Percentiles rank a stretch among this genome's conserved stretches.
Evolutionary conservation across 2,113 vertebrate genomes (phyloP).

Genomic region (Apaloderma vittatum): DNA sequence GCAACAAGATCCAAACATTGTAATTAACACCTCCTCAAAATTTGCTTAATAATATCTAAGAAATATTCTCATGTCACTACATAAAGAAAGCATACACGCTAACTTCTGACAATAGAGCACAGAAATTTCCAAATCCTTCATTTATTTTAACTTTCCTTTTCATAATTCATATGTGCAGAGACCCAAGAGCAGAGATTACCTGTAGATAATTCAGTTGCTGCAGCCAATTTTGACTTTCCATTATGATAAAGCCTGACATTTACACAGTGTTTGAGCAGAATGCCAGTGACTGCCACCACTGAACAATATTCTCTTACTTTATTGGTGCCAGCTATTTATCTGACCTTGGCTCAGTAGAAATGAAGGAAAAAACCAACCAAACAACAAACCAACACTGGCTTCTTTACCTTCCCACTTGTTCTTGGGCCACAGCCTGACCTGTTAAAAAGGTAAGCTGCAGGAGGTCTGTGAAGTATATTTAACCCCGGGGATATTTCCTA

Average conservation of each 20-base stretch:
- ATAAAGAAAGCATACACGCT: not conserved
- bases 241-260: not conserved
- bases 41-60: not conserved
- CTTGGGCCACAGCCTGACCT: not conserved
- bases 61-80: not conserved
- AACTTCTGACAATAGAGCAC: not conserved
- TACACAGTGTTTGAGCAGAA: not conserved
- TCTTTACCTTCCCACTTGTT: not conserved
- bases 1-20: not conserved
- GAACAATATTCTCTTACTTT: not conserved
- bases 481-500: not conserved
- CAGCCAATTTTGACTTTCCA: not conserved
- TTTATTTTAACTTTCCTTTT: not conserved
- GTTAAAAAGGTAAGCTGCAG: not conserved
- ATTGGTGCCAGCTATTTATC: not conserved
- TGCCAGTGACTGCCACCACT: not conserved
- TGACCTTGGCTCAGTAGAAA: not conserved
- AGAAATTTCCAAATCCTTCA: not conserved
- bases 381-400: not conserved
- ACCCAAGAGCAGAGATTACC: not conserved
- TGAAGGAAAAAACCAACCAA: not conserved
- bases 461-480: not conserved
- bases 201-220: not conserved
- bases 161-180: not conserved
- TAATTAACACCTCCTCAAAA: not conserved